Base-by-base conservation (phyloP, 1,140 invertebrate genomes). In the Drosophila sp. region DNA sequence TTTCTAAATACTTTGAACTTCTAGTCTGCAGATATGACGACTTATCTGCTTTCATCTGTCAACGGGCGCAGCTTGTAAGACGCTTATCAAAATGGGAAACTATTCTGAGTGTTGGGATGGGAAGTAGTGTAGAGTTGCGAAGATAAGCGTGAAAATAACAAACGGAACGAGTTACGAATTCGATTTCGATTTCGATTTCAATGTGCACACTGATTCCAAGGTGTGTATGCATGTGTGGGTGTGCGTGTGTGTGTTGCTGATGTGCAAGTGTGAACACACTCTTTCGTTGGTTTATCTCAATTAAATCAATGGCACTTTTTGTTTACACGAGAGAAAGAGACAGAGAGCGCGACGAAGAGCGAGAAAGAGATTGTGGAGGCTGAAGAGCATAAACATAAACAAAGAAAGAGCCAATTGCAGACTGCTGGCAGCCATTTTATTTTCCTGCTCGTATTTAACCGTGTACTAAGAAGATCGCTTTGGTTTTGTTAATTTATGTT, bases 251-350 rank as follows among this genome's bases (percentile, higher is more conserved):
- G 7, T 56, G 4, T 14, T 34, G 32, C 2, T 6, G 14, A 16
- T 32, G 14, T 25, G 34, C 6, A 45, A 36, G 41, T 71, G 62
- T 72, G 69, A 56, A 53, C 32, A 64, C 63, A 58, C 74, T 84
- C 81, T 78, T 87, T 87, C 78, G 75, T 82, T 82, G 78, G 82
- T 66, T 72, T 72, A 72, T 81, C 72, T 69, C 67, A 87, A 86
- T 82, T 75, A 78, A 78, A 65, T 18, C 53, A 67, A 65, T 57
- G 78, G 73, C 83, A 78, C 50, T 81, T 62, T 78, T 62, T 81
- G 78, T 87, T 86, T 87, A 79, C 40, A 62, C 11, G 48, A 62
- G 45, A 50, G 14, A 6, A 18, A 18, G 1, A 13, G 6, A n/a
- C 2, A 66, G 25, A 7, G 29, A 65, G 41, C 11, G 45, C 34